phyloP scores from a whole-genome alignment of 1,140 invertebrate species.

The Trachelipus rathkii region DNA sequence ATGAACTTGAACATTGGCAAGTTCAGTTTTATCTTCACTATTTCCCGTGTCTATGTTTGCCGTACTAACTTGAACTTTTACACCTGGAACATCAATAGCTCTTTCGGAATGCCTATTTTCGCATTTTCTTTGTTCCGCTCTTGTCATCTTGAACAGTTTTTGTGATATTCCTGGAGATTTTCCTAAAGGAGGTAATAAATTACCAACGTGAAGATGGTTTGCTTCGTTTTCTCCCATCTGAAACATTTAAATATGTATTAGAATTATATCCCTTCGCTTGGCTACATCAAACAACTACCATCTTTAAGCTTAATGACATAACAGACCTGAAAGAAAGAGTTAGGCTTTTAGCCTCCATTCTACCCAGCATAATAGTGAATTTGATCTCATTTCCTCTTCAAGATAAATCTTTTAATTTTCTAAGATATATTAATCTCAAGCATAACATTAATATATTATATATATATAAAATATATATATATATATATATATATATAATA shows the following conservation, averaged over 20 bases:
- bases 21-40: neutral
- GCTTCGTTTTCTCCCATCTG: neutral
- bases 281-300: too few relatives aligned
- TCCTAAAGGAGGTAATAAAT: neutral
- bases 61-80: neutral
- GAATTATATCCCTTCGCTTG: too few relatives aligned
- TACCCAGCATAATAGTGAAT: too few relatives aligned
- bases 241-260: neutral
- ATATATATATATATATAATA: too few relatives aligned
- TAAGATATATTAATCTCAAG: too few relatives aligned
- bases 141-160: neutral
- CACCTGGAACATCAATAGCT: slow-evolving; percentile 24
- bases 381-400: too few relatives aligned
- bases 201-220: neutral
- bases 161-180: neutral
- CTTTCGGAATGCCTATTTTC: slow-evolving; percentile 26
- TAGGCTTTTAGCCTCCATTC: too few relatives aligned
- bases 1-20: slow-evolving; percentile 2
- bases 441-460: too few relatives aligned
- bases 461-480: too few relatives aligned
- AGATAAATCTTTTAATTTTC: too few relatives aligned
- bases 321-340: too few relatives aligned
- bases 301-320: too few relatives aligned
- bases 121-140: neutral
- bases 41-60: neutral